Conservation (phyloP, 2,797 vertebrate species). For the Rhabdomys pumilio region DNA sequence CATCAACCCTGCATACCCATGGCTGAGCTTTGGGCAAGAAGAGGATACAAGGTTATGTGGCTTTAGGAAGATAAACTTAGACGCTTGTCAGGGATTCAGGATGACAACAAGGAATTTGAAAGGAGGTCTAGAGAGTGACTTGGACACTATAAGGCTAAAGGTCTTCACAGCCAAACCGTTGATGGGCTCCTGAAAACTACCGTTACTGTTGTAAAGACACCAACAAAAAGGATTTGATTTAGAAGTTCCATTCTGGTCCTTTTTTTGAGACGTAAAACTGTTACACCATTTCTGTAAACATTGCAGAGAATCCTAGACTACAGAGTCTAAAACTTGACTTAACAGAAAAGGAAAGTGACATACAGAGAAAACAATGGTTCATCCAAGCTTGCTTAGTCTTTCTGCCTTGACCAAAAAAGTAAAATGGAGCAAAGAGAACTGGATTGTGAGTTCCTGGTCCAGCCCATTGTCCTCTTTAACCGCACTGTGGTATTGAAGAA, state of each 20-base stretch:
- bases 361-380: neutral
- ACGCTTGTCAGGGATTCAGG: neutral
- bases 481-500: neutral
- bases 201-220: neutral
- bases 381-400: neutral
- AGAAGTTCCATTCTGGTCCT: neutral
- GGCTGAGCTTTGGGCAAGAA: neutral
- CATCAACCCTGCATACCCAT: neutral
- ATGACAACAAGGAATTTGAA: neutral
- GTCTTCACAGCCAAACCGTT: neutral
- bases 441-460: neutral
- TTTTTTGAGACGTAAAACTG: neutral
- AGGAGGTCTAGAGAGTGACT: neutral
- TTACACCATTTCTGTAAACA: neutral
- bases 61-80: neutral
- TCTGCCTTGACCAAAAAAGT: neutral
- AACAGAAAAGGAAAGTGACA: neutral
- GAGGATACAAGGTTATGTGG: neutral
- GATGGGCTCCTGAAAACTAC: neutral
- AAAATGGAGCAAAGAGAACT: neutral
- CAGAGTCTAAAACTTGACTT: neutral
- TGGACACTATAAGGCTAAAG: neutral
- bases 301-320: neutral
- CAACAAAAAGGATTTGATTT: slow-evolving; percentile 20
- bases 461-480: neutral